Evolutionary conservation across 2,797 vertebrate species (phyloP), one percentile per base, ranked within the genome.

Genomic region (Simalia tracyae): DNA sequence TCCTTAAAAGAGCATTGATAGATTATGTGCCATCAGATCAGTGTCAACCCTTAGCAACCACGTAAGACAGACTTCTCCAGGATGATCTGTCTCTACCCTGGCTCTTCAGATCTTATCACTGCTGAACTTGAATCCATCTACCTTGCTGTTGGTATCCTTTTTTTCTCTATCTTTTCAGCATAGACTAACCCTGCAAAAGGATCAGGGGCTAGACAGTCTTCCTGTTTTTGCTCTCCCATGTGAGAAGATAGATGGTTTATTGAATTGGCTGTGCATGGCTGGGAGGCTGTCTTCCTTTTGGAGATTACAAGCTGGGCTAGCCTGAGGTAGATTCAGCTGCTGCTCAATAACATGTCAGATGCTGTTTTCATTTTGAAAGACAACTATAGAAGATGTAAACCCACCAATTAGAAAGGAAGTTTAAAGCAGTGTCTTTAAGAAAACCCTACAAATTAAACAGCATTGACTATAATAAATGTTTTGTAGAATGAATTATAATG

Each of bases 361-460:
- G 26, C 4, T 89, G 5, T 12, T 57, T 14, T 66, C 24, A 19
- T 36, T 68, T 84, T 50, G 17, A 86, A 89, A 60, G 57, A 5
- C 10, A 89, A 42, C 46, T 88, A 64, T 3, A 46, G 31, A 14
- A 85, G 15, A 14, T 68, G 24, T 31, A 89, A 86, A 86, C 61
- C 86, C 54, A 60, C n/a, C 60, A 89, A 84, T 89, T 89, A 46
- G 56, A 46, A 15, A 86, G 61, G 91, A 92, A 50, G 22, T 89
- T 66, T 66, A 42, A 84, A 89, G n/a, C 24, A 92, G 10, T 85
- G 36, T 59, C 54, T 46, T 60, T 68, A 66, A 66, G 60, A 66
- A 89, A 92, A 89, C n/a, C 76, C 50, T 88, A 88, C 87, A 89
- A 84, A 31, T 92, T 89, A 89, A 57, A 57, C n/a, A 5, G 24